These are phyloP conservation scores for Drosophila santomea DNA, from an alignment of 1,140 invertebrate species.

Conservation along the genomic window DNA sequence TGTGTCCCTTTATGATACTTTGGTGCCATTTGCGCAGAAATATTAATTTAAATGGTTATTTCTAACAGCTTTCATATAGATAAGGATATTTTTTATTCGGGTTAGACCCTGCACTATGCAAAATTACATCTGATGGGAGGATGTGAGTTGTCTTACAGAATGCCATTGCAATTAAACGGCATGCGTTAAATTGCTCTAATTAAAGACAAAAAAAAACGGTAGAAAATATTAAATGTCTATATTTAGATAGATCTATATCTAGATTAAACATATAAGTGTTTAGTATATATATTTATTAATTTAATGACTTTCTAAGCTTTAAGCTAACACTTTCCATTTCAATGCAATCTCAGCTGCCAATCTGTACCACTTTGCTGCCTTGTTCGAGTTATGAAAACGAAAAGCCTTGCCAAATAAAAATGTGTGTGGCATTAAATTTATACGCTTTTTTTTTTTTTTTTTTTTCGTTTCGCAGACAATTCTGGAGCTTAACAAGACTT, in stretches of 20 bases:
- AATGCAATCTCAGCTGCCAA: constrained; percentile 32
- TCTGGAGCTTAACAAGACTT: constrained; percentile 73
- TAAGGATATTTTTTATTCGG: constrained; percentile 24
- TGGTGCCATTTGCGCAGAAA: constrained; percentile 66
- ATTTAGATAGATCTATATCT: too few species aligned
- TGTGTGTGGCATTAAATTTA: constrained; percentile 66
- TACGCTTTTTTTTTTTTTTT: constrained; percentile 39
- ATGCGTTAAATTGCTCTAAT: not conserved
- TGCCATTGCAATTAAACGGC: not conserved
- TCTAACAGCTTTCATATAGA: constrained; percentile 45
- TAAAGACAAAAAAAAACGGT: not conserved
- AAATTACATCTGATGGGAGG: not conserved
- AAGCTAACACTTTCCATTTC: not conserved
- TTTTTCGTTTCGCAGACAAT: constrained; percentile 60
- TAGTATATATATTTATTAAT: too few species aligned
- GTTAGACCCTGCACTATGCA: not conserved
- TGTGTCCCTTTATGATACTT: constrained; percentile 80
- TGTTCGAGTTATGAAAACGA: constrained; percentile 34
- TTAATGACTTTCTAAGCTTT: too few species aligned
- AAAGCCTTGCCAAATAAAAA: constrained; percentile 53
- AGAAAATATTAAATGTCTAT: too few species aligned
- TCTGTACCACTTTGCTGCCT: constrained; percentile 38
- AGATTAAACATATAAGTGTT: too few species aligned
- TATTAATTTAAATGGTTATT: constrained; percentile 77
- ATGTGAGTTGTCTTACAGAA: not conserved